Evolutionary conservation across 2,888 invertebrate species (phyloP), one percentile per base, ranked within the genome.

Genomic region (Parnassius apollo): DNA sequence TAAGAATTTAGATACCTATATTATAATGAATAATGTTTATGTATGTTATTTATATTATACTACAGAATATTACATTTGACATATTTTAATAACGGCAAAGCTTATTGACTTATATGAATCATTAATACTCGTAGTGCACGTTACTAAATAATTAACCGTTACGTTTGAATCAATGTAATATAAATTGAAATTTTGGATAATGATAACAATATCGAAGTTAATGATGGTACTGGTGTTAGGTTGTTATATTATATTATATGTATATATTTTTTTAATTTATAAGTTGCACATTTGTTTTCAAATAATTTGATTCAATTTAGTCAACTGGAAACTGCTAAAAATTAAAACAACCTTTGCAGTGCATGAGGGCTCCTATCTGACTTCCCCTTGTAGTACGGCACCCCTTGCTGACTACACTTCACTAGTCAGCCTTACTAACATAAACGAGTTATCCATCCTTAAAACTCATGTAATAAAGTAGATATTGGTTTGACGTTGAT

Each of bases 321-420:
- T 78, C 81, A 83, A 69, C 76, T 81, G 81, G 71, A 79, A 81
- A 78, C 68, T 78, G 74, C 81, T 84, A 78, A 74, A 75, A 78
- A 77, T 74, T 78, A 82, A 76, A 78, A 69, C 70, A 70, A 70
- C 71, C 78, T 85, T 83, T 76, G 78, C 78, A 70, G 76, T 80
- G 76, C 72, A 70, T 71, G 78, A 76, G 81, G 83, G 81, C 77
- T 76, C 70, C 70, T 77, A 73, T 76, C 69, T 70, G 76, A 73
- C 77, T 78, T 80, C 85, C 88, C 90, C 88, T 83, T 79, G 74
- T 77, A 78, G 74, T 77, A 77, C 78, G 79, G 81, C 84, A 60
- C 57, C 88, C 88, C 89, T 85, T 78, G 75, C 71, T 75, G 80
- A 80, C 80, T 78, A 83, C 82, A 86, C 87, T 87, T 77, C 80